A percentile compares a stretch with the other conserved stretches of the same genome.
Conservation (phyloP, 2,113 vertebrate species). For the Syrrhaptes paradoxus region DNA sequence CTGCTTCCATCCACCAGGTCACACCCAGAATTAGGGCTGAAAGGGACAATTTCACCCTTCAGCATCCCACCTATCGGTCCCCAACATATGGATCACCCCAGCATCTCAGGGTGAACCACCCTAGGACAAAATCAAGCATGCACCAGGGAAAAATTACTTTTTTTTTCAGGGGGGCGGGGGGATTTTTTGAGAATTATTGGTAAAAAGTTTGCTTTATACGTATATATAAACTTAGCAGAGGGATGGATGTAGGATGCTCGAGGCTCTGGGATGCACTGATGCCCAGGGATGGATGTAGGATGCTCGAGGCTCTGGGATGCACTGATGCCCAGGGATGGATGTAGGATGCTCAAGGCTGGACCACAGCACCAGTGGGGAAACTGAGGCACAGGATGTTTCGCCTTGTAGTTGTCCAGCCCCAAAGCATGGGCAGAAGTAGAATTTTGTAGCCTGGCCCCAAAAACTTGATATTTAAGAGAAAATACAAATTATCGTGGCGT, state of each 20-base stretch:
- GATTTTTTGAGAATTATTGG: no score
- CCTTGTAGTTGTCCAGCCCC: not conserved
- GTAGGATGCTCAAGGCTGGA: no score
- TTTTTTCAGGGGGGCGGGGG: no score
- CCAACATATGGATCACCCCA: not conserved
- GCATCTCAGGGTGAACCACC: not conserved
- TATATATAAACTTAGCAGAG: no score
- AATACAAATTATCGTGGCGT: not conserved
- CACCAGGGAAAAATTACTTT: slow-evolving; percentile 27
- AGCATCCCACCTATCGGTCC: not conserved
- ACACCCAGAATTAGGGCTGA: rapidly evolving
- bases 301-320: no score
- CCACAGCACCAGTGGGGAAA: not conserved
- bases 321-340: not conserved
- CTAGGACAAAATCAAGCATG: slow-evolving; percentile 65
- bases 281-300: no score
- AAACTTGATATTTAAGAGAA: not conserved
- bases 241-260: no score
- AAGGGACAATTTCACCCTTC: not conserved
- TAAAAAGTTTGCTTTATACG: no score
- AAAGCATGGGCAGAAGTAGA: not conserved
- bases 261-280: not conserved
- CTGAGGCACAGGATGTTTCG: not conserved
- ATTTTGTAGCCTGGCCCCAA: not conserved
- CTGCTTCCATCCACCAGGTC: not conserved